Percentiles rank a stretch among this genome's conserved stretches.
Conservation (phyloP, 1,140 invertebrate genomes). For the Formica exsecta region DNA sequence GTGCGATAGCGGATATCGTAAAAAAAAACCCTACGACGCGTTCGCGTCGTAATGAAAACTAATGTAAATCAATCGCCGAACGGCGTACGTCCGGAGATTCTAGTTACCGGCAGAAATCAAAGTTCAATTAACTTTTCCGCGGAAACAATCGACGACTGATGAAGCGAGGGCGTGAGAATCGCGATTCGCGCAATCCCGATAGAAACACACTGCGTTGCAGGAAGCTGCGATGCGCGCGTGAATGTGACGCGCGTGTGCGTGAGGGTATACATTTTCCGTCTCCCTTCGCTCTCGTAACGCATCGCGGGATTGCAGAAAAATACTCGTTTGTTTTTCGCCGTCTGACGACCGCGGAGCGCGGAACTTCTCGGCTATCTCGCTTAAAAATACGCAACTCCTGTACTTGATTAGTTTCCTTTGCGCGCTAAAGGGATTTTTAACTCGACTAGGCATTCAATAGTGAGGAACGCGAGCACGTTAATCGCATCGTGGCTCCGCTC, state of each 20-base stretch:
- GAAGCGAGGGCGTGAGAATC: constrained; percentile 73
- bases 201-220: constrained; percentile 58
- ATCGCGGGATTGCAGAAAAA: constrained; percentile 52
- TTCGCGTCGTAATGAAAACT: constrained; percentile 67
- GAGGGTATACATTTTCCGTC: constrained; percentile 39
- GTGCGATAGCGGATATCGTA: not conserved
- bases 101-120: constrained; percentile 79
- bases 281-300: constrained; percentile 13
- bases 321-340: constrained; percentile 71
- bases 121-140: constrained; percentile 81
- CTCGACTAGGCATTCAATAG: constrained; percentile 4
- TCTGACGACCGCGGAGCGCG: constrained; percentile 53
- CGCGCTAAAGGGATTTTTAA: constrained; percentile 43
- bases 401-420: constrained; percentile 73
- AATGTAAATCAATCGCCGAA: constrained; percentile 77
- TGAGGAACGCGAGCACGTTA: constrained; percentile 35
- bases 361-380: constrained; percentile 61
- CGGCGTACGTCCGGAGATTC: constrained; percentile 66
- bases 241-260: constrained; percentile 3
- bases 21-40: constrained; percentile 44
- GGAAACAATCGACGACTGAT: constrained; percentile 80
- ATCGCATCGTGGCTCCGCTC: constrained; percentile 17
- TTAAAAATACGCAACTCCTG: constrained; percentile 60
- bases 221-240: constrained; percentile 13
- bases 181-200: constrained; percentile 75